These are phyloP conservation scores for Drosophila falleni DNA, from an alignment of 2,888 invertebrate genomes.

Conservation along the genomic window DNA sequence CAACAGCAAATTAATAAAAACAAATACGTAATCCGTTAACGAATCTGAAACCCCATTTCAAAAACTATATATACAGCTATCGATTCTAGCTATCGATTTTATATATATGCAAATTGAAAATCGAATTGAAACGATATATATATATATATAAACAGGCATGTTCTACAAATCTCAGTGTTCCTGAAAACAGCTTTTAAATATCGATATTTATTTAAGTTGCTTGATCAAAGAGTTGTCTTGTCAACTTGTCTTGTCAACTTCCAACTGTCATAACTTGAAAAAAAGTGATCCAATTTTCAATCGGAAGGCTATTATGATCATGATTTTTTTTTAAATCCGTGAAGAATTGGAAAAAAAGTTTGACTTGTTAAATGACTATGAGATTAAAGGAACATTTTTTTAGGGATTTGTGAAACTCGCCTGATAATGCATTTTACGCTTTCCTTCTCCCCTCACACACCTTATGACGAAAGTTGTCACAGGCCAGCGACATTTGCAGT, in stretches of 20 bases:
- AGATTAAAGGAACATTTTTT: too few species aligned
- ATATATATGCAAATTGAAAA: not conserved
- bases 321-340: too few species aligned
- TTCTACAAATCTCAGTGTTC: not conserved
- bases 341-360: too few species aligned
- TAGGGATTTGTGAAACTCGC: constrained; percentile 2
- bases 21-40: constrained; percentile 11
- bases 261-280: too few species aligned
- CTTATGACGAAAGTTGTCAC: constrained; percentile 24
- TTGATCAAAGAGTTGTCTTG: too few species aligned
- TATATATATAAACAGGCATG: constrained; percentile 8
- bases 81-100: constrained; percentile 6
- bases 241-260: too few species aligned
- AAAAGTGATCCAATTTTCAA: too few species aligned
- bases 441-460: constrained; percentile 40
- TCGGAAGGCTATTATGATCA: too few species aligned
- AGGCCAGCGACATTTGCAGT: constrained; percentile 67
- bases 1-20: constrained; percentile 10
- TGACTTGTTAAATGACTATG: too few species aligned
- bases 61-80: constrained; percentile 4
- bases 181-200: not conserved
- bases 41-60: constrained; percentile 21
- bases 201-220: too few species aligned
- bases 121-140: constrained; percentile 9
- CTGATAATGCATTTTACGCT: constrained; percentile 76